Evolutionary conservation across 2,888 invertebrate genomes (phyloP).

Genomic region (Drosophila anomalata): DNA sequence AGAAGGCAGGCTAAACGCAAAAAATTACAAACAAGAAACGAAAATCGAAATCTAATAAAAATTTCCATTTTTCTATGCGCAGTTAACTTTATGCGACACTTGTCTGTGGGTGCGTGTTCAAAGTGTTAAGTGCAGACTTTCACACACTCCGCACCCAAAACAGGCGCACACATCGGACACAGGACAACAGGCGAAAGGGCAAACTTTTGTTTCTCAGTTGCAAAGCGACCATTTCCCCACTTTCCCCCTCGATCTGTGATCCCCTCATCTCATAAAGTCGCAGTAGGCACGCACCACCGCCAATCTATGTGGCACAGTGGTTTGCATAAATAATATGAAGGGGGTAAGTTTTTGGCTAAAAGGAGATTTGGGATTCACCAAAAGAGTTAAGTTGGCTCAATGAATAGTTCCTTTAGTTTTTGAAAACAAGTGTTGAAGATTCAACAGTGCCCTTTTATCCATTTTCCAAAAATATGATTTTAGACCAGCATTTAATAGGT

Average conservation of each 20-base stretch:
- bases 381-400: background rate
- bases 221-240: conserved; percentile 3
- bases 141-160: conserved; percentile 36
- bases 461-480: too few relatives aligned
- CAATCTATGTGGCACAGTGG: conserved; percentile 42
- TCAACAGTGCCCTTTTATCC: too few relatives aligned
- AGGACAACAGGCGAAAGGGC: conserved; percentile 49
- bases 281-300: conserved; percentile 62
- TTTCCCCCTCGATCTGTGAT: background rate
- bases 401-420: background rate
- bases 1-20: background rate
- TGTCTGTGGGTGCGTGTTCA: conserved; percentile 72
- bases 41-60: conserved; percentile 75
- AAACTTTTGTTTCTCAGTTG: conserved; percentile 60
- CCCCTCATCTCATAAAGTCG: conserved; percentile 47
- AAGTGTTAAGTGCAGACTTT: conserved; percentile 67
- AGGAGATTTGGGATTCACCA: background rate
- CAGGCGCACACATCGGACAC: conserved; percentile 20
- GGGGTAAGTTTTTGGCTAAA: background rate
- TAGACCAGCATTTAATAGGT: too few relatives aligned
- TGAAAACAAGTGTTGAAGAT: background rate
- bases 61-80: conserved; percentile 75
- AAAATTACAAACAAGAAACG: conserved; percentile 31
- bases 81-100: conserved; percentile 79
- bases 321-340: background rate